Evolutionary conservation across 2,113 vertebrate species (phyloP).

Genomic region (Halcyon senegalensis): DNA sequence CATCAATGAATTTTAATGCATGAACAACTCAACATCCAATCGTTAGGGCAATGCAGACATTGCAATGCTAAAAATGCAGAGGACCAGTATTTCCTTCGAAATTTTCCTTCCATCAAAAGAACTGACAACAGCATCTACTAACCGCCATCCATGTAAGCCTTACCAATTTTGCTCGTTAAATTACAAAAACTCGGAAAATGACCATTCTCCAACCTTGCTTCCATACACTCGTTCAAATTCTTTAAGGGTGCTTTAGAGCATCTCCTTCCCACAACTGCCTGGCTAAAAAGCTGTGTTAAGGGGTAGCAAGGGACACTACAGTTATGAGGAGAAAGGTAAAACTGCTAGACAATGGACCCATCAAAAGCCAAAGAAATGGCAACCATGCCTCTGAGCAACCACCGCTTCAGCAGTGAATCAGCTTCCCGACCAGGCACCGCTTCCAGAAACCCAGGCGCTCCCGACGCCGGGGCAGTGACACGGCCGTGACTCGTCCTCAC

Average conservation of each 20-base stretch:
- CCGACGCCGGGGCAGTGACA: neutral
- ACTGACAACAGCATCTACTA: neutral
- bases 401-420: conserved; percentile 24
- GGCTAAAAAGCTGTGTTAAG: neutral
- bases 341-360: neutral
- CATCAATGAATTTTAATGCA: neutral
- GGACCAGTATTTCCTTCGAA: neutral
- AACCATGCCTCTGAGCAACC: neutral
- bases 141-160: neutral
- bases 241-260: neutral
- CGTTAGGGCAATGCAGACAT: neutral
- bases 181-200: neutral
- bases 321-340: neutral
- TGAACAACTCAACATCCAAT: neutral
- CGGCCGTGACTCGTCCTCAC: neutral
- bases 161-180: neutral
- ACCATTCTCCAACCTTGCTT: neutral
- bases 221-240: neutral
- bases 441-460: neutral
- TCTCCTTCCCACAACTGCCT: neutral
- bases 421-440: neutral
- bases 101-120: neutral
- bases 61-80: neutral
- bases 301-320: neutral
- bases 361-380: neutral